phyloP scores from a whole-genome alignment of 2,797 vertebrate genomes.

The Cossypha heuglini region DNA sequence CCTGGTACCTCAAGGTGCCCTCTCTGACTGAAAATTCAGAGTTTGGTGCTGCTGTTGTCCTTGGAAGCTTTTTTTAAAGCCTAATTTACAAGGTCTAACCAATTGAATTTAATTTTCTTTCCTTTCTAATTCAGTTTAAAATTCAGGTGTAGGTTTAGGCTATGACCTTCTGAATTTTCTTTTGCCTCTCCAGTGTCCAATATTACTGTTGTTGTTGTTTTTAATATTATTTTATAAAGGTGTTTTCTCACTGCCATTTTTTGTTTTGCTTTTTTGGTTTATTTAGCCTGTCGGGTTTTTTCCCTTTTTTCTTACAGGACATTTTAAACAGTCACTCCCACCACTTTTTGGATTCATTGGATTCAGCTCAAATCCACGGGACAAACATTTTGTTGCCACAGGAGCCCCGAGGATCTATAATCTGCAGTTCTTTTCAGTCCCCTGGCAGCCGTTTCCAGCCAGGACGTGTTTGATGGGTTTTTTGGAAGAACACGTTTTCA shows the following conservation, averaged over 20 bases:
- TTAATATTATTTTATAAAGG: not conserved
- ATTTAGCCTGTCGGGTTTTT: not conserved
- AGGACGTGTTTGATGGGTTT: not conserved
- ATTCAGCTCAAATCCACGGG: not conserved
- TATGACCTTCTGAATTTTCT: not conserved
- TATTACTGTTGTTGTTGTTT: not conserved
- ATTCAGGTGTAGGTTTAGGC: not conserved
- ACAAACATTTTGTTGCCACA: conserved; percentile 9
- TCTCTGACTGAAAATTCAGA: not conserved
- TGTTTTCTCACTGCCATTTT: not conserved
- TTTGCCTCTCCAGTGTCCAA: not conserved
- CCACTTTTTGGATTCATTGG: not conserved
- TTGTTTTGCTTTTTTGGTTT: not conserved
- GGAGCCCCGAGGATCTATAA: not conserved
- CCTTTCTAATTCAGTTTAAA: not conserved
- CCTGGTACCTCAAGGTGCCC: not conserved
- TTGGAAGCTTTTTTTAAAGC: not conserved
- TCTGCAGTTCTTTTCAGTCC: not conserved
- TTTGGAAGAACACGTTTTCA: not conserved
- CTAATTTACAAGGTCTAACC: not conserved
- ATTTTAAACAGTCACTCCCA: not conserved
- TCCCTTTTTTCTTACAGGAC: accelerated
- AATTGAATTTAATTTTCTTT: not conserved
- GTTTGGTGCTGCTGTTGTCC: not conserved
- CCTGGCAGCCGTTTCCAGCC: conserved; percentile 8